Percentiles rank a stretch among this genome's conserved stretches.
phyloP scores from a whole-genome alignment of 2,888 invertebrate genomes.

The Caenorhabditis sp. region DNA sequence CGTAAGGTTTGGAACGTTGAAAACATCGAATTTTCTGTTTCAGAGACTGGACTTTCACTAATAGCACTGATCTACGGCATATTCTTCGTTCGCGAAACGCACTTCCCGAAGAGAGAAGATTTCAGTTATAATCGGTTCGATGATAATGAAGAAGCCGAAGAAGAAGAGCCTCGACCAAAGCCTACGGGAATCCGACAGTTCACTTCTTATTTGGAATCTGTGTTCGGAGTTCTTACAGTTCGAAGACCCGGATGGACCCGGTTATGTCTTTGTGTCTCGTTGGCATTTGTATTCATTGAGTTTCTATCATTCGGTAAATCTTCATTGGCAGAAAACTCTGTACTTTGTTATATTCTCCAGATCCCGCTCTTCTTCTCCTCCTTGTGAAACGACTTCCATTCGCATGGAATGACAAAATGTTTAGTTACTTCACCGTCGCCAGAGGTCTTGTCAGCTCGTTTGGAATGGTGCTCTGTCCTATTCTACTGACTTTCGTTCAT shows the following conservation, averaged over 20 bases:
- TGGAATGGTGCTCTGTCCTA: slow-evolving; percentile 74
- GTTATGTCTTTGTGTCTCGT: slow-evolving; percentile 76
- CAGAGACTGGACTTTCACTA: slow-evolving; percentile 69
- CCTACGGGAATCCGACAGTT: slow-evolving; percentile 20
- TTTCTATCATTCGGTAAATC: slow-evolving; percentile 77
- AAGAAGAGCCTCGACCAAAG: slow-evolving; percentile 10
- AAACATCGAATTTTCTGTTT: slow-evolving; percentile 28
- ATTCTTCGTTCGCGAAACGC: slow-evolving; percentile 76
- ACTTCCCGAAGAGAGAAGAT: slow-evolving; percentile 63
- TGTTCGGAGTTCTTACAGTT: slow-evolving; percentile 69
- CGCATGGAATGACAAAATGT: slow-evolving; percentile 77
- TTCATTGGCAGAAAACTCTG: background rate
- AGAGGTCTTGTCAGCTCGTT: slow-evolving; percentile 60
- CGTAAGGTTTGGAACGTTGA: slow-evolving; percentile 66
- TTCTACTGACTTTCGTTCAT: slow-evolving; percentile 67
- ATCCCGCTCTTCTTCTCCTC: slow-evolving; percentile 73
- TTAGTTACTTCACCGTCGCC: slow-evolving; percentile 70
- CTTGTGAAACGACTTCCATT: slow-evolving; percentile 79
- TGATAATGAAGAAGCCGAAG: slow-evolving; percentile 34
- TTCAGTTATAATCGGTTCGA: slow-evolving; percentile 59
- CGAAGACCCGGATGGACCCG: slow-evolving; percentile 77
- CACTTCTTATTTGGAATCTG: slow-evolving; percentile 12
- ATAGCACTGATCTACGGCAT: slow-evolving; percentile 74
- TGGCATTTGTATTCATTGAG: slow-evolving; percentile 79
- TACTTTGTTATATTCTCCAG: slow-evolving; percentile 62